Conservation (phyloP, 2,888 invertebrate species). For the Muschampia plurimacula region DNA sequence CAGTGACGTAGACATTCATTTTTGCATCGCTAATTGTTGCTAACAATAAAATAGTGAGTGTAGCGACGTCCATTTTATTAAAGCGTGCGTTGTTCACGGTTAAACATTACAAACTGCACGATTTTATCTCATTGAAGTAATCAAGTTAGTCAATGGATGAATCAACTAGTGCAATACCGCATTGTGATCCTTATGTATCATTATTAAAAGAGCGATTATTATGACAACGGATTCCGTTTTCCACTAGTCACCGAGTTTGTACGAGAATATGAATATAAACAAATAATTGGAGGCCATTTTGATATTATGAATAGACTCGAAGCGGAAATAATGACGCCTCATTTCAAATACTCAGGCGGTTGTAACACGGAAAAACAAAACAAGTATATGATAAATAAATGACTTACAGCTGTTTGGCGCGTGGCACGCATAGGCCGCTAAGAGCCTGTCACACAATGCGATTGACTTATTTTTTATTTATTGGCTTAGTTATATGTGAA, state of each 20-base stretch:
- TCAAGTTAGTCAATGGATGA: conserved; percentile 32
- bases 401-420: no score
- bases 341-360: no score
- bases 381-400: no score
- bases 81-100: conserved; percentile 28
- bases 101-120: conserved; percentile 31
- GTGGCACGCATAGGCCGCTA: no score
- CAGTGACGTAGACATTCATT: conserved; percentile 57
- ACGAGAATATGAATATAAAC: conserved; percentile 6
- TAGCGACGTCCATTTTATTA: conserved; percentile 17
- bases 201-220: conserved; percentile 19
- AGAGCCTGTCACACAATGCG: no score
- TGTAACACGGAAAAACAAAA: no score
- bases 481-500: no score
- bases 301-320: not conserved
- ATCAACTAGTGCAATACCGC: not conserved
- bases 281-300: conserved; percentile 16
- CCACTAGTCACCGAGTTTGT: conserved; percentile 8
- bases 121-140: conserved; percentile 32
- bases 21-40: conserved; percentile 56
- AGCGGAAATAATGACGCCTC: conserved; percentile 4
- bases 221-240: not conserved
- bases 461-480: no score
- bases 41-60: conserved; percentile 10
- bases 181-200: conserved; percentile 17